A percentile compares a stretch with the other conserved stretches of the same genome.
Evolutionary conservation across 2,888 invertebrate genomes (phyloP).

Genomic region (Mycalesis mineus): DNA sequence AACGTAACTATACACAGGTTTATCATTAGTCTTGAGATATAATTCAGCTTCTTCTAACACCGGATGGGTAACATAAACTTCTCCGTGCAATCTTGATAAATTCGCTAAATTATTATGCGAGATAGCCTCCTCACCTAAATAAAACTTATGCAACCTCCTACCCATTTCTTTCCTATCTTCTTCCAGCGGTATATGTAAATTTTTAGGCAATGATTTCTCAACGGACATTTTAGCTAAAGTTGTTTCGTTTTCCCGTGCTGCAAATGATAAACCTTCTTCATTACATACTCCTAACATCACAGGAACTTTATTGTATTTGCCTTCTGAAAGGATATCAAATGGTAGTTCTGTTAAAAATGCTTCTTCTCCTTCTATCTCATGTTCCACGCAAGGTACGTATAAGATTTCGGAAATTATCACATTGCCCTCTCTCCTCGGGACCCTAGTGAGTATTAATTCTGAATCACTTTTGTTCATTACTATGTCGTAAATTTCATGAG

Average conservation of each 20-base stretch:
- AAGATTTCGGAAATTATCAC: constrained; percentile 48
- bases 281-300: constrained; percentile 53
- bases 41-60: constrained; percentile 50
- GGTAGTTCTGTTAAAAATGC: constrained; percentile 56
- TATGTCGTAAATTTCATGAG: constrained; percentile 49
- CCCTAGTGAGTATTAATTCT: constrained; percentile 51
- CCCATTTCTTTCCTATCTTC: constrained; percentile 39
- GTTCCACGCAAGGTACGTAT: constrained; percentile 55
- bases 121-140: constrained; percentile 50
- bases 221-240: constrained; percentile 43
- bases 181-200: constrained; percentile 45
- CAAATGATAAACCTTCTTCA: constrained; percentile 54
- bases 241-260: constrained; percentile 48
- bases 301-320: constrained; percentile 57
- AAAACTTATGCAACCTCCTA: constrained; percentile 48
- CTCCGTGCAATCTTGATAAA: constrained; percentile 51
- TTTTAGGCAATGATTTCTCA: constrained; percentile 53
- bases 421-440: constrained; percentile 50
- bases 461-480: constrained; percentile 49
- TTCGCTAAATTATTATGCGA: constrained; percentile 44
- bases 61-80: constrained; percentile 44
- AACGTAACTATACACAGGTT: constrained; percentile 51
- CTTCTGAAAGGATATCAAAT: constrained; percentile 43
- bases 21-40: constrained; percentile 40
- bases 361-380: constrained; percentile 51